Evolutionary conservation across 2,113 vertebrate genomes (phyloP), one percentile per base, ranked within the genome.

Genomic region (Cricetomys ansorgei): DNA sequence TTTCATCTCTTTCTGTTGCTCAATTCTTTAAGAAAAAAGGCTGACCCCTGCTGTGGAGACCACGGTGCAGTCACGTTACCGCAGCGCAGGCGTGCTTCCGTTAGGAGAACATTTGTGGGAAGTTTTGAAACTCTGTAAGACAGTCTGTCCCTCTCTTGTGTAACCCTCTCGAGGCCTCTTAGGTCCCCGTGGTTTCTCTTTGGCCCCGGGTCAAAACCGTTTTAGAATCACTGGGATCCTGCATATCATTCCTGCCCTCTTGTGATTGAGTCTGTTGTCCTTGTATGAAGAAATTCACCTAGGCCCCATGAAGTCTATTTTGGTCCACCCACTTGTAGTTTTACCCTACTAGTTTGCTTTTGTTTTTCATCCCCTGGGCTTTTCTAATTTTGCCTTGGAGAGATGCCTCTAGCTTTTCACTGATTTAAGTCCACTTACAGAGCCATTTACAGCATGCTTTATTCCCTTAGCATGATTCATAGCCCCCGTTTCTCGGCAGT

Each of bases 271-370:
- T 93, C 57, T 45, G 31, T 81, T 94, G 89, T 57, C 69, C 92
- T 27, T 25, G 55, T 67, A 73, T 86, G 53, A 96, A 95, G 80
- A 89, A 86, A 40, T n/a, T 86, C 69, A n/a, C 13, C 79, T 89
- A 91, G 57, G 92, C 79, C 70, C 50, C 43, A 53, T 85, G 25
- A 84, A 67, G 34, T 94, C 87, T 91, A 45, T 92, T 95, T 96
- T 93, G 91, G 45, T 83, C 59, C 40, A 48, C 17, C 4, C n/a
- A 89, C 16, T 89, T 91, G 45, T 89, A 11, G 1, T 94, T 94
- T 89, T 76, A 40, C 50, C 25, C 16, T 81, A 72, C 6, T 73
- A 53, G 45, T 23, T 88, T 76, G 83, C 72, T 92, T 91, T 95
- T 94, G 27, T 89, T 86, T 94, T 92, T 48, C 80, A 53, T 92